A percentile compares a stretch with the other conserved stretches of the same genome.
Evolutionary conservation across 2,888 invertebrate genomes (phyloP).

Genomic region (Molorchus minor): DNA sequence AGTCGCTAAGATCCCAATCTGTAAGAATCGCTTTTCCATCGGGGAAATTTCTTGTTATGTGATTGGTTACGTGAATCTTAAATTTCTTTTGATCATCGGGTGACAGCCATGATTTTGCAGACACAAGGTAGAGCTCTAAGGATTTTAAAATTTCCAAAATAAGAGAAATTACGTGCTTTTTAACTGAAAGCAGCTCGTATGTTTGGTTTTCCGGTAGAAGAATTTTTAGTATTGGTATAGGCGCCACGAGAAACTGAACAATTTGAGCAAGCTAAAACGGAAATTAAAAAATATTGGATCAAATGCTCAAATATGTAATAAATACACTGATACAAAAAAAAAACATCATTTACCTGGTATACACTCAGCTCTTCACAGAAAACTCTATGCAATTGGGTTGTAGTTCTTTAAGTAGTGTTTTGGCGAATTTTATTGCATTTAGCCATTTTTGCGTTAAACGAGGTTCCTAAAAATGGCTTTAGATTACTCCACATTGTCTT

Average conservation of each 20-base stretch:
- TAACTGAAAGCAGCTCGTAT: conserved; percentile 55
- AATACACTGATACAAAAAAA: background rate
- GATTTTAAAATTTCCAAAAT: conserved; percentile 47
- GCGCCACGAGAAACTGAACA: conserved; percentile 53
- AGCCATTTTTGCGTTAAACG: conserved; percentile 67
- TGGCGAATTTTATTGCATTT: conserved; percentile 63
- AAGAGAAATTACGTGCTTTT: conserved; percentile 61
- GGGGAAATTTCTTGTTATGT: conserved; percentile 56
- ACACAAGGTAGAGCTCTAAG: conserved; percentile 40
- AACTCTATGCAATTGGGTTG: conserved; percentile 65
- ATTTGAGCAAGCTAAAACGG: conserved; percentile 54
- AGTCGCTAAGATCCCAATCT: conserved; percentile 54
- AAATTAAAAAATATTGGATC: background rate
- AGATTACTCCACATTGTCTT: conserved; percentile 69
- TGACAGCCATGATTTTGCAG: conserved; percentile 33
- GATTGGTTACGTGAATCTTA: conserved; percentile 39
- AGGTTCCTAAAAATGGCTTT: conserved; percentile 71
- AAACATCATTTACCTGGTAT: conserved; percentile 63
- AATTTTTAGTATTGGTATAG: conserved; percentile 52
- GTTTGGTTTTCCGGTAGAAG: conserved; percentile 46
- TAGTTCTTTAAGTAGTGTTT: conserved; percentile 63
- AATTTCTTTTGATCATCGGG: conserved; percentile 41
- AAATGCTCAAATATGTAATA: background rate
- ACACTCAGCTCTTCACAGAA: conserved; percentile 63
- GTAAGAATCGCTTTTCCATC: conserved; percentile 52